Conservation (phyloP, 2,797 vertebrate species). For the Meda fulgida region DNA sequence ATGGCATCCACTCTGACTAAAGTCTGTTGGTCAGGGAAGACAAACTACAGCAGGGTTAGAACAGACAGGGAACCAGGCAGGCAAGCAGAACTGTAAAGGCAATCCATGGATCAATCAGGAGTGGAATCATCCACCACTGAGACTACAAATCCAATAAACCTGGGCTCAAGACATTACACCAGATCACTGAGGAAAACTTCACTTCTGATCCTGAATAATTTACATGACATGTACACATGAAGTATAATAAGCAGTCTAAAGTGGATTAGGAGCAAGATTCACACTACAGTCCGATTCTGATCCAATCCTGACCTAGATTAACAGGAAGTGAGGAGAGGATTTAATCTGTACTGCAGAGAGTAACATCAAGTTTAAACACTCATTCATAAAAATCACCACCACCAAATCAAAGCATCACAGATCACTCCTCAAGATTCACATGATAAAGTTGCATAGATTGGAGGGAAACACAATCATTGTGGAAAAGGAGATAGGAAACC, state of each 20-base stretch:
- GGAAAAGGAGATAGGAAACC: slow-evolving; percentile 17
- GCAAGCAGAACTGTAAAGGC: slow-evolving; percentile 29
- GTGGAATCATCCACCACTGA: slow-evolving; percentile 30
- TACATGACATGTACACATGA: background rate
- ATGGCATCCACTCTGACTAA: slow-evolving; percentile 9
- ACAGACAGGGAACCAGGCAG: background rate
- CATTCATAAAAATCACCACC: background rate
- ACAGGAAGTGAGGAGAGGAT: background rate
- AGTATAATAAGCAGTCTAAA: background rate
- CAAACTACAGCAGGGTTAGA: slow-evolving; percentile 58
- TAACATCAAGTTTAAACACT: background rate
- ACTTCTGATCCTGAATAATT: slow-evolving; percentile 58
- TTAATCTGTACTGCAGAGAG: background rate
- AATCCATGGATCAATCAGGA: slow-evolving; percentile 45
- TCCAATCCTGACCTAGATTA: slow-evolving; percentile 21
- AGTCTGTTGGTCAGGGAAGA: slow-evolving; percentile 8
- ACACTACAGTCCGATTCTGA: slow-evolving; percentile 6
- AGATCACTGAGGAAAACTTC: slow-evolving; percentile 26
- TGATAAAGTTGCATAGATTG: slow-evolving; percentile 45
- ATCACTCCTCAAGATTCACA: slow-evolving; percentile 46
- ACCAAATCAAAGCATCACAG: slow-evolving; percentile 44
- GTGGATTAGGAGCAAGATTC: slow-evolving; percentile 27
- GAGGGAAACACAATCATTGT: slow-evolving; percentile 45
- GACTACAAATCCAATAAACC: slow-evolving; percentile 60
- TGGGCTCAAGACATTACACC: slow-evolving; percentile 45